Conservation (phyloP, 2,888 invertebrate species). For the Brachyptera risi region DNA sequence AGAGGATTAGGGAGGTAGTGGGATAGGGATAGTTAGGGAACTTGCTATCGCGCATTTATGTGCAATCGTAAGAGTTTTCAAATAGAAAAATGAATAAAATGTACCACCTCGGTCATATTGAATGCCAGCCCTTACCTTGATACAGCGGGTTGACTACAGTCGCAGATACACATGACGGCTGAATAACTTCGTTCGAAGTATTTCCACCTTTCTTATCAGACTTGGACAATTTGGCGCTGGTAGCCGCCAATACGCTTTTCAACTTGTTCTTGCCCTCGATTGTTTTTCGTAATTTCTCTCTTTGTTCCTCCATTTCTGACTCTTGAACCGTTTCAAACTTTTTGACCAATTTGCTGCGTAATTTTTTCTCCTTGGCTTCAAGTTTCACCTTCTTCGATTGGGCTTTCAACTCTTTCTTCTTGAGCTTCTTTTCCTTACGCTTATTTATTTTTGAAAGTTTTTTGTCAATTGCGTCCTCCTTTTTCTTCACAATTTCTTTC, state of each 20-base stretch:
- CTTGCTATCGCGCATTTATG: no score
- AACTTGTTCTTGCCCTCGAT: slow-evolving; percentile 46
- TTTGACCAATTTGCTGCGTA: slow-evolving; percentile 41
- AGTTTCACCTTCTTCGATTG: slow-evolving; percentile 39
- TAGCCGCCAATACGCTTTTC: slow-evolving; percentile 27
- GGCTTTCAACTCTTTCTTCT: slow-evolving; percentile 38
- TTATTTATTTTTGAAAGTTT: slow-evolving; percentile 37
- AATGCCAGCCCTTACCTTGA: background rate
- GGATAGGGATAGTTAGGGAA: no score
- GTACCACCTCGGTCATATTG: no score
- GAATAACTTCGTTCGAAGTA: no score
- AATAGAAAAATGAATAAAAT: no score
- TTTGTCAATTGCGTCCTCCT: slow-evolving; percentile 43
- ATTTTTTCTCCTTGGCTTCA: slow-evolving; percentile 38
- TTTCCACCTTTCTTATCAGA: background rate
- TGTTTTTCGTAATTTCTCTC: slow-evolving; percentile 51
- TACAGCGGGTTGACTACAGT: background rate
- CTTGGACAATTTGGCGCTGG: slow-evolving; percentile 3
- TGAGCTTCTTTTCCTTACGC: slow-evolving; percentile 38
- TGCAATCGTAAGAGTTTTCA: no score
- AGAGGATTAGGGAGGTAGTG: no score
- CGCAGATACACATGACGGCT: background rate
- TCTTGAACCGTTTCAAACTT: slow-evolving; percentile 50
- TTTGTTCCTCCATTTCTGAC: slow-evolving; percentile 49
- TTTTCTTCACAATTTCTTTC: slow-evolving; percentile 42